Evolutionary conservation across 2,888 invertebrate species (phyloP).

Genomic region (Hermaeophaga mercurialis): DNA sequence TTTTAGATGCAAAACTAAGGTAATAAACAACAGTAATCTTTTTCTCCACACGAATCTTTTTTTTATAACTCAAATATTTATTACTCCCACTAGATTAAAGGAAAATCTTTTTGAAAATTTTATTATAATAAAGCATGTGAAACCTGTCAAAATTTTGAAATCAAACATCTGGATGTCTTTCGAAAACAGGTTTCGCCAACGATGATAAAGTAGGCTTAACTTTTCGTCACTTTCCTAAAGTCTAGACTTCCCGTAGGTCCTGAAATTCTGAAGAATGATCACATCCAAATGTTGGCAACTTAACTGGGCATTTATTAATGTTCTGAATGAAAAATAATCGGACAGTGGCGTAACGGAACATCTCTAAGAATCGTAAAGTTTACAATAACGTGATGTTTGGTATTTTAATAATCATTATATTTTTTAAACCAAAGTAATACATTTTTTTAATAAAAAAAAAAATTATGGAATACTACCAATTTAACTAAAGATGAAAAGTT

Average conservation of each 20-base stretch:
- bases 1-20: no score
- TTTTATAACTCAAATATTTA: neutral
- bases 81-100: neutral
- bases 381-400: no score
- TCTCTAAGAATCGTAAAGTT: no score
- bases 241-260: conserved; percentile 13
- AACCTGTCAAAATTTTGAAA: neutral
- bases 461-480: no score
- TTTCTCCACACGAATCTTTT: no score
- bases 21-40: no score
- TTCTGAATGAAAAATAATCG: conserved; percentile 21
- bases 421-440: no score
- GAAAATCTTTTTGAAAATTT: conserved; percentile 1
- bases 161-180: conserved; percentile 7
- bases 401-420: no score
- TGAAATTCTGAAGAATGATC: conserved; percentile 37
- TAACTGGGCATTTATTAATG: conserved; percentile 50
- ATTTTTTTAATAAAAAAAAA: no score
- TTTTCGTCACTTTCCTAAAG: conserved; percentile 11
- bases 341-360: neutral
- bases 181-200: neutral
- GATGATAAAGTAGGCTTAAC: conserved; percentile 2
- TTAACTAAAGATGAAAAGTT: no score
- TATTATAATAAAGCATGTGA: conserved; percentile 5
- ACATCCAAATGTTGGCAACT: conserved; percentile 49